These are phyloP conservation scores for Pangasius sanitwongsei DNA, from an alignment of 2,797 vertebrate species.

Conservation along the genomic window DNA sequence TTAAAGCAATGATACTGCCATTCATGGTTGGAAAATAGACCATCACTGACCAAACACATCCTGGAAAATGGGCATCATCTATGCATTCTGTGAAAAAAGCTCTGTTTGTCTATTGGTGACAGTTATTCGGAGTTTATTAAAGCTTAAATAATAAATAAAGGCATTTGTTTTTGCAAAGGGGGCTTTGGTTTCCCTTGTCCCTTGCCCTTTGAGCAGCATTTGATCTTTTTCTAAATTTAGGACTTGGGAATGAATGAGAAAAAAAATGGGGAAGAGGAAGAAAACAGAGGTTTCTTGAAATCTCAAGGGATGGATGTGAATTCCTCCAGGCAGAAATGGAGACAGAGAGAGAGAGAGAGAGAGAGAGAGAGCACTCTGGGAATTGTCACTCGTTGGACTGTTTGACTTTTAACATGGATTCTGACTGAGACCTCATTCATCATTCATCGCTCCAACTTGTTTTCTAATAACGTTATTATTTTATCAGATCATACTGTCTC, in stretches of 20 bases:
- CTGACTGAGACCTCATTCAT: constrained; percentile 29
- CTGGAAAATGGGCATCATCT: constrained; percentile 4
- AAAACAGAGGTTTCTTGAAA: constrained; percentile 30
- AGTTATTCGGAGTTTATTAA: constrained; percentile 12
- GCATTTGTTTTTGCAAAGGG: not conserved
- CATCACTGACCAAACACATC: not conserved
- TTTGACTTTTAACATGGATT: constrained; percentile 44
- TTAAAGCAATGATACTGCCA: constrained; percentile 2
- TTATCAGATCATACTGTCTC: not conserved
- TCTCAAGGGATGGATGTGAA: constrained; percentile 46
- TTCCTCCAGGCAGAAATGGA: constrained; percentile 23
- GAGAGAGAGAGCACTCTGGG: constrained; percentile 41
- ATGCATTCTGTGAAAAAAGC: not conserved
- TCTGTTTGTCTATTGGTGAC: not conserved
- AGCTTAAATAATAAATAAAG: constrained; percentile 2
- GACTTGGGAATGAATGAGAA: constrained; percentile 26
- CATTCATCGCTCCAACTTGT: not conserved
- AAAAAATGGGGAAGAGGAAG: constrained; percentile 15
- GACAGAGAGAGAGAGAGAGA: not conserved
- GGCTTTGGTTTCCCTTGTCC: not conserved
- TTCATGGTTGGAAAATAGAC: not conserved
- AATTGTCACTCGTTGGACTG: constrained; percentile 48
- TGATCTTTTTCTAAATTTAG: constrained; percentile 33
- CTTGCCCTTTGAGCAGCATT: constrained; percentile 17
- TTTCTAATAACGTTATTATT: not conserved